A percentile compares a stretch with the other conserved stretches of the same genome.
phyloP scores from a whole-genome alignment of 2,797 vertebrate species.

The Mico argentatus region DNA sequence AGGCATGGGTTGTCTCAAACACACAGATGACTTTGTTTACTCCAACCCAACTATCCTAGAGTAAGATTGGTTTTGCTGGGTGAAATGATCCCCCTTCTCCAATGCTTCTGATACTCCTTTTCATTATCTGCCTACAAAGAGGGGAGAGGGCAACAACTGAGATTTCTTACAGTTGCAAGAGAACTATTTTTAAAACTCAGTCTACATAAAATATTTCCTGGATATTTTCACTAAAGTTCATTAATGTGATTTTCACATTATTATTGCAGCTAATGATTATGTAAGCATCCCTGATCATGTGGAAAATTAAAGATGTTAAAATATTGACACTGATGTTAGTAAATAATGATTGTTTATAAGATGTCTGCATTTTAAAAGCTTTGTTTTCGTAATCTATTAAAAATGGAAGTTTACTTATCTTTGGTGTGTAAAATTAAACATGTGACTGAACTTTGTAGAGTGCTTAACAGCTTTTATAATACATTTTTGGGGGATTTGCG shows the following conservation, averaged over 20 bases:
- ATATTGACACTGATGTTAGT: background rate
- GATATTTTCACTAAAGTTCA: background rate
- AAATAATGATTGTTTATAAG: background rate
- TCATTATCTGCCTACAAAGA: background rate
- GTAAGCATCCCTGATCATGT: conserved; percentile 39
- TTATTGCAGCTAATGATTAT: conserved; percentile 52
- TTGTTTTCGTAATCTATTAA: background rate
- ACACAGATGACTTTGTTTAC: background rate
- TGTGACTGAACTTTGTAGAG: background rate
- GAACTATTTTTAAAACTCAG: background rate
- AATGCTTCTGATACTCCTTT: background rate
- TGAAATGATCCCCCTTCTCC: background rate
- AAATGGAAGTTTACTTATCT: background rate
- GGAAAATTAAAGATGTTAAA: conserved; percentile 63
- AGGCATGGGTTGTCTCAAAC: background rate
- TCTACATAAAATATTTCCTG: background rate
- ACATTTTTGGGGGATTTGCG: background rate
- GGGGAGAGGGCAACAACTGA: background rate
- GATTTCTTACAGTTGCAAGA: background rate
- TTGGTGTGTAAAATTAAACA: conserved; percentile 34
- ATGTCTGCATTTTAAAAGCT: background rate
- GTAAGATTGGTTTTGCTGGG: background rate
- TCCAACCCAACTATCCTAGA: background rate
- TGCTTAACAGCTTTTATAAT: background rate
- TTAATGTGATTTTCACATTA: conserved; percentile 49